A percentile compares a stretch with the other conserved stretches of the same genome.
phyloP scores from a whole-genome alignment of 2,888 invertebrate species.

The Cerceris ruficornis region DNA sequence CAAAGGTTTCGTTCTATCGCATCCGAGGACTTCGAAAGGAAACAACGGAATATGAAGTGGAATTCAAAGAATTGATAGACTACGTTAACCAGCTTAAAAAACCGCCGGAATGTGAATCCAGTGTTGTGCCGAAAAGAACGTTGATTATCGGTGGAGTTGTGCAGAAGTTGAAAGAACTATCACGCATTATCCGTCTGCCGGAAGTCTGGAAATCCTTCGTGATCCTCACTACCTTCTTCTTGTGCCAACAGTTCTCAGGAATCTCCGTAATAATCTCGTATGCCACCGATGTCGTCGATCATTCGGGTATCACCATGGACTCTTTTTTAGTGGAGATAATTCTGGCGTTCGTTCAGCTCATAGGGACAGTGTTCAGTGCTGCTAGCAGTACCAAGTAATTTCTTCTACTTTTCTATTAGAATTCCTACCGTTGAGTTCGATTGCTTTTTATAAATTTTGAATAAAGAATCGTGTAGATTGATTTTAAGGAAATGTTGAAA shows the following conservation, averaged over 20 bases:
- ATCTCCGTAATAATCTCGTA: conserved; percentile 61
- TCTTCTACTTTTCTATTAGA: neutral
- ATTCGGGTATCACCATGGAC: conserved; percentile 50
- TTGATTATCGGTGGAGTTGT: neutral
- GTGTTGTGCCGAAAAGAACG: neutral
- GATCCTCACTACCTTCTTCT: conserved; percentile 57
- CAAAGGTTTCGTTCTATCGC: conserved; percentile 76
- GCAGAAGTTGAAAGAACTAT: conserved; percentile 33
- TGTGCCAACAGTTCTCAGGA: conserved; percentile 66
- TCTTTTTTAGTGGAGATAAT: conserved; percentile 59
- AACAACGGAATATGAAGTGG: conserved; percentile 52
- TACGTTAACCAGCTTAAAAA: conserved; percentile 33
- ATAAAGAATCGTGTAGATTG: neutral
- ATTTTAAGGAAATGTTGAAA: neutral
- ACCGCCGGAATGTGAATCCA: neutral
- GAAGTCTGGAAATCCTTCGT: conserved; percentile 68
- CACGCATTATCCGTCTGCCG: conserved; percentile 31
- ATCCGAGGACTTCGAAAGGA: conserved; percentile 74
- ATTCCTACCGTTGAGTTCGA: too few species aligned
- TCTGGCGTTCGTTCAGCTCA: conserved; percentile 58
- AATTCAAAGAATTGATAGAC: conserved; percentile 58
- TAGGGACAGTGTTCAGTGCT: conserved; percentile 36
- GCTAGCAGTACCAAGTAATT: conserved; percentile 54
- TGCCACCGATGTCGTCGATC: conserved; percentile 55
- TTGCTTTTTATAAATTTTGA: neutral